Base-by-base conservation (phyloP, 2,113 vertebrate genomes). In the Rhabdomys dilectus region DNA sequence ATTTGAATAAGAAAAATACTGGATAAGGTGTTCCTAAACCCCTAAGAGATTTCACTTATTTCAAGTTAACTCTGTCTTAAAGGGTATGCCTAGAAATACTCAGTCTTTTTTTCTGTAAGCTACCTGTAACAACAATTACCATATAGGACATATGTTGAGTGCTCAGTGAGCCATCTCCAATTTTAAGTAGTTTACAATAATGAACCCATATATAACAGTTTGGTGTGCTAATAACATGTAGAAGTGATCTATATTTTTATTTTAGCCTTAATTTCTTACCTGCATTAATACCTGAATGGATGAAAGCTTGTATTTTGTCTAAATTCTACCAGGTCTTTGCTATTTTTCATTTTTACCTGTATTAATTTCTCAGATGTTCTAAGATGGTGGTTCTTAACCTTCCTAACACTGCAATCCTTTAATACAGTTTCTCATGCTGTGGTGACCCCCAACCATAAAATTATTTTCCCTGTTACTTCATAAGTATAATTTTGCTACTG, bases 241-340 rank as follows among this genome's bases (percentile, higher is more conserved):
- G 31, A 96, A 86, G 70, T 89, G 17, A 21, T 89, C 73, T 93
- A 17, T 81, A 53, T 94, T 93, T 97, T 58, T 15, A 48, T 48
- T 89, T 76, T 7, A 48, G 22, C 21, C 87, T 75, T 89, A 81
- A 60, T 84, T 91, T 53, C 48, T 73, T 53, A 13, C 36, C 68
- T n/a, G 24, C 17, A 78, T 64, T 76, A 45, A 53, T 93, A 56
- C 56, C 51, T 92, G 85, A 96, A 93, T 89, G 62, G 58, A 77
- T 89, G n/a, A 92, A 56, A 88, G 24, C 66, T 88, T 84, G 21
- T 76, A n/a, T 42, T 96, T 97, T 85, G n/a, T 39, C 13, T 95
- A 90, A 77, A 58, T 82, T 15, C 51, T 81, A 36, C 12, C 22
- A 82, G 29, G 26, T 95, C 94, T 86, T 78, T 21, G 4, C 34